Evolutionary conservation across 2,888 invertebrate species (phyloP).

Genomic region (Antheraea assamensis): DNA sequence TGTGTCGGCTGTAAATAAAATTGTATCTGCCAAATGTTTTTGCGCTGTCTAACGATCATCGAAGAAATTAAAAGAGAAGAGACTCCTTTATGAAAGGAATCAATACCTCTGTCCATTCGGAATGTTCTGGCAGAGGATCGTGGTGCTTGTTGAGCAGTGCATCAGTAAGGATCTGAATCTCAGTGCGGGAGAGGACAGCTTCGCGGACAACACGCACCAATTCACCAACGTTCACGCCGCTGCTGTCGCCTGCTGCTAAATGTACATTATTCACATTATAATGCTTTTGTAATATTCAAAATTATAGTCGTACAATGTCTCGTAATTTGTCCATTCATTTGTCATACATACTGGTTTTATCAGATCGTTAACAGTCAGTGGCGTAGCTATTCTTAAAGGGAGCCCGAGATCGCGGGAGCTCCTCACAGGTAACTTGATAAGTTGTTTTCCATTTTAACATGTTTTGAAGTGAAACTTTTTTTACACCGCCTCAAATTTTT

Average conservation of each 20-base stretch:
- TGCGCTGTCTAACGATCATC: neutral
- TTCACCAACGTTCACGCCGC: constrained; percentile 86
- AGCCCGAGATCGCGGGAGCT: too few relatives aligned
- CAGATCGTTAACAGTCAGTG: neutral
- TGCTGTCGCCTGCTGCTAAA: constrained; percentile 84
- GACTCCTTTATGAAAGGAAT: neutral
- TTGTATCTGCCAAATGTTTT: too few relatives aligned
- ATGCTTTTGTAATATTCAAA: neutral
- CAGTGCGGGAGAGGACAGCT: constrained; percentile 91
- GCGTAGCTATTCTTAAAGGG: too few relatives aligned
- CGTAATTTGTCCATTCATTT: neutral
- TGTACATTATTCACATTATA: neutral
- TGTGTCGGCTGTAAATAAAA: too few relatives aligned
- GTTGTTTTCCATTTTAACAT: too few relatives aligned
- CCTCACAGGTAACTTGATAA: too few relatives aligned
- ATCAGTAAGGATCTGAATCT: constrained; percentile 95
- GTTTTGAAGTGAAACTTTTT: too few relatives aligned
- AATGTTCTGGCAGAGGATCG: constrained; percentile 87
- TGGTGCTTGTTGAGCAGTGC: constrained; percentile 94
- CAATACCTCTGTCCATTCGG: constrained; percentile 91
- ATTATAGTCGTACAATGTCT: neutral
- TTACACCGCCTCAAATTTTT: too few relatives aligned
- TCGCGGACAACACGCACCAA: constrained; percentile 89
- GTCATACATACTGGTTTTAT: neutral
- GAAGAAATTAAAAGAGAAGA: neutral